A percentile compares a stretch with the other conserved stretches of the same genome.
Conservation (phyloP, 2,797 vertebrate species). For the Pseudochaenichthys georgianus region DNA sequence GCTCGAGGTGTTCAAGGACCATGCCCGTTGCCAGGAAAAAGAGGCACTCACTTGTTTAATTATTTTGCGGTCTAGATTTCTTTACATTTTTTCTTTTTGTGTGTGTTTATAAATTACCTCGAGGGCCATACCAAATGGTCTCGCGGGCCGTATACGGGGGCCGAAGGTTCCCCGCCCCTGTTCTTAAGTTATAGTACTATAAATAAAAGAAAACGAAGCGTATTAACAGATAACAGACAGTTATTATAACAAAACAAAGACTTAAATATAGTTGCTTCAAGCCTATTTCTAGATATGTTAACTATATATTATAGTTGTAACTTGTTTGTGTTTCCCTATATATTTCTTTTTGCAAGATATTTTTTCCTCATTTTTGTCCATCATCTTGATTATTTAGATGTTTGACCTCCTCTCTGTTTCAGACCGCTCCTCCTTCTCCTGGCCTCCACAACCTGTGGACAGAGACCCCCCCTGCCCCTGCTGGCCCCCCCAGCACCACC, state of each 20-base stretch:
- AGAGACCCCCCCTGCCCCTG: constrained; percentile 82
- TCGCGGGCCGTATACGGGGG: too few relatives aligned
- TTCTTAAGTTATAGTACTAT: not conserved
- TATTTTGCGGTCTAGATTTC: too few relatives aligned
- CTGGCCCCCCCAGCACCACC: constrained; percentile 84
- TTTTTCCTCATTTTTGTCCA: not conserved
- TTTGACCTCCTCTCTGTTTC: constrained; percentile 28
- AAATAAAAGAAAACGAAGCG: constrained; percentile 14
- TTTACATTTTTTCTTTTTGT: too few relatives aligned
- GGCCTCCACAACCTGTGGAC: constrained; percentile 90
- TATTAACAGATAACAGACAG: not conserved
- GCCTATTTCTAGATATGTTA: constrained; percentile 1
- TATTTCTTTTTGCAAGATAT: not conserved
- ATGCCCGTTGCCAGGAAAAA: too few relatives aligned
- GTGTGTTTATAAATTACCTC: too few relatives aligned
- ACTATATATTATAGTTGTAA: not conserved
- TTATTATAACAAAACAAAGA: not conserved
- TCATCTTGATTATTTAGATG: not conserved
- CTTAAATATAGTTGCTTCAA: not conserved
- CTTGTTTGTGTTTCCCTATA: not conserved
- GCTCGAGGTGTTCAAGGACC: too few relatives aligned
- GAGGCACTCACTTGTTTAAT: too few relatives aligned
- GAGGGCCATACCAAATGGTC: too few relatives aligned
- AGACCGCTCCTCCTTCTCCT: constrained; percentile 91
- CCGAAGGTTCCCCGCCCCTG: too few relatives aligned